phyloP scores from a whole-genome alignment of 2,888 invertebrate species.

The Drosophila pegasa region DNA sequence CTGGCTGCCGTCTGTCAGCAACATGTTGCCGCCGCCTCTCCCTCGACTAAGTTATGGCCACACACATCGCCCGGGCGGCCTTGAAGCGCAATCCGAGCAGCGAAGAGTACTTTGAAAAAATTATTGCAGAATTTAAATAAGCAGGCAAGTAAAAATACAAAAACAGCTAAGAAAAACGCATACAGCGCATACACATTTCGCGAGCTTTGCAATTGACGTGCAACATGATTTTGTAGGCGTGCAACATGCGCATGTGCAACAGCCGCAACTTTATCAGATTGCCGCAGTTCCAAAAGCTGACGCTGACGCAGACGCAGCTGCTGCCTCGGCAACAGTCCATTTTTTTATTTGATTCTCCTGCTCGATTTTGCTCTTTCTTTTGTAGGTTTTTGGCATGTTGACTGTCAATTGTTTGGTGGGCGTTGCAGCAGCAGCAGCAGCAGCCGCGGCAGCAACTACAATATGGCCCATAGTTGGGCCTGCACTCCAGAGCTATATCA shows the following conservation, averaged over 20 bases:
- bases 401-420: conserved; percentile 80
- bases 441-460: conserved; percentile 36
- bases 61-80: conserved; percentile 73
- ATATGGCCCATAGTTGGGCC: conserved; percentile 47
- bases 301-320: too few species aligned
- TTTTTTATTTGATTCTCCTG: conserved; percentile 27
- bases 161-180: conserved; percentile 42
- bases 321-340: conserved; percentile 24
- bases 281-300: conserved; percentile 57
- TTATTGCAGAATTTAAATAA: conserved; percentile 81
- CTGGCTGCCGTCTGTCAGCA: conserved; percentile 78
- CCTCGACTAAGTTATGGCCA: conserved; percentile 67
- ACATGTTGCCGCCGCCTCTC: conserved; percentile 40
- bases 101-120: conserved; percentile 73
- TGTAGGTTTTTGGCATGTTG: conserved; percentile 65
- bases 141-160: conserved; percentile 46
- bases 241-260: conserved; percentile 83
- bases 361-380: conserved; percentile 24
- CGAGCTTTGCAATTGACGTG: conserved; percentile 79
- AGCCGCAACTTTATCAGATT: conserved; percentile 81
- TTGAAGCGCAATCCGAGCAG: conserved; percentile 61
- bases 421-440: conserved; percentile 57
- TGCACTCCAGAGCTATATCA: conserved; percentile 72
- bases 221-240: conserved; percentile 85
- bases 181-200: conserved; percentile 49